Conservation (phyloP, 2,888 invertebrate genomes). For the Trichacis sp. region DNA sequence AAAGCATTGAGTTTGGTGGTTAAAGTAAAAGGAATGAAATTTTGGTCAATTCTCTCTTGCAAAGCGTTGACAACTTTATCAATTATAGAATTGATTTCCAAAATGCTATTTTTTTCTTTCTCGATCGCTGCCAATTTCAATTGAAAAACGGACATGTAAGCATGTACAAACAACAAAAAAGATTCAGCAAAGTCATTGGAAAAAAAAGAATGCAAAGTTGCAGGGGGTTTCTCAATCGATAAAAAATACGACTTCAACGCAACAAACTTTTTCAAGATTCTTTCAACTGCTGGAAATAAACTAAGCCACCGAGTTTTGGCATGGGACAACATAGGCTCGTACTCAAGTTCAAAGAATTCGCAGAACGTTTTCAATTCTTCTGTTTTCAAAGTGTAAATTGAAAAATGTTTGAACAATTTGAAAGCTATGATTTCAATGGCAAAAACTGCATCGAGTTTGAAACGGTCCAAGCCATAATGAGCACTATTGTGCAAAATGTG, state of each 20-base stretch:
- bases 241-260: conserved; percentile 45
- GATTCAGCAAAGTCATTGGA: conserved; percentile 33
- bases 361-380: conserved; percentile 43
- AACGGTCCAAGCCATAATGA: conserved; percentile 42
- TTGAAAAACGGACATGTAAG: conserved; percentile 40
- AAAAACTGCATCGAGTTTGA: conserved; percentile 37
- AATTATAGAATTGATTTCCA: conserved; percentile 17
- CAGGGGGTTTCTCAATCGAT: conserved; percentile 60
- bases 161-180: conserved; percentile 40
- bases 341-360: conserved; percentile 44
- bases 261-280: conserved; percentile 38
- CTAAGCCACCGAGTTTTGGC: conserved; percentile 41
- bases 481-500: conserved; percentile 48
- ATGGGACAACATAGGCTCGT: conserved; percentile 29
- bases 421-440: conserved; percentile 43
- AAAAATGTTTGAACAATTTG: conserved; percentile 45
- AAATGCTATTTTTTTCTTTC: conserved; percentile 35
- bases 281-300: conserved; percentile 41
- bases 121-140: conserved; percentile 34
- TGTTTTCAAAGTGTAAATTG: conserved; percentile 42
- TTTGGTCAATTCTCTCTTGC: conserved; percentile 13
- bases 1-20: conserved; percentile 3
- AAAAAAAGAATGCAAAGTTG: conserved; percentile 40
- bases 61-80: conserved; percentile 3
- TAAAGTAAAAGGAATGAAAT: conserved; percentile 12